Base-by-base conservation (phyloP, 1,140 invertebrate genomes). In the Sminthurinus signatus region DNA sequence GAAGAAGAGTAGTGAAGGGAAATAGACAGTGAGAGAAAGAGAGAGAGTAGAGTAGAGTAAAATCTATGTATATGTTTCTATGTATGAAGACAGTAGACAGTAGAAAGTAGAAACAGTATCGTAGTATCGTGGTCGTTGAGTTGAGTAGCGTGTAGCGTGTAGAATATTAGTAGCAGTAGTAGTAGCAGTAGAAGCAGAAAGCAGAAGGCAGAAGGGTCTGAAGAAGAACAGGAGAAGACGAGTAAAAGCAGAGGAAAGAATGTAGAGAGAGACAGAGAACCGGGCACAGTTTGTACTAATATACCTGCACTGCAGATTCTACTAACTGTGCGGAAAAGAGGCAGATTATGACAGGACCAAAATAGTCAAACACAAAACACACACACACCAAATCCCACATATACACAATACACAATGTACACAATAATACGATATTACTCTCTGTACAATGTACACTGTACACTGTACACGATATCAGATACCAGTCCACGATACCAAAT, bases 241-340 rank as follows among this genome's bases (percentile, higher is more conserved):
- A 15, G 32, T 15, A 5, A 15, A 5, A 27, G 50, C 28, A 19
- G 27, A 4, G 46, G 21, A n/a, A n/a, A n/a, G n/a, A n/a, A n/a
- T n/a, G 19, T 5, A 14, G 46, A 10, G 19, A 48, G 19, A 48
- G 46, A 48, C 46, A 48, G 21, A 48, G 46, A 48, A 10, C 21
- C 19, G 8, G 46, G 50, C 23, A 52, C 50, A 52, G 50, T 56
- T 56, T 56, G 29, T 39, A 39, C 54, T 56, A 56, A 56, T 56
- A 21, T 56, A 56, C 54, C 54, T 56, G 54, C 54, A 56, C 4
- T 56, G 54, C 54, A 56, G 54, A 56, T 56, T 39, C 8, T n/a
- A n/a, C n/a, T 27, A 56, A 39, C 54, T 23, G 21, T 52, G 50
- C 44, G 44, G 44, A 36, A 36, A 36, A 36, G 32, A 36, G 23